Conservation (phyloP, 64 coral and sea anemone genomes). For the Orbicella faveolata region DNA sequence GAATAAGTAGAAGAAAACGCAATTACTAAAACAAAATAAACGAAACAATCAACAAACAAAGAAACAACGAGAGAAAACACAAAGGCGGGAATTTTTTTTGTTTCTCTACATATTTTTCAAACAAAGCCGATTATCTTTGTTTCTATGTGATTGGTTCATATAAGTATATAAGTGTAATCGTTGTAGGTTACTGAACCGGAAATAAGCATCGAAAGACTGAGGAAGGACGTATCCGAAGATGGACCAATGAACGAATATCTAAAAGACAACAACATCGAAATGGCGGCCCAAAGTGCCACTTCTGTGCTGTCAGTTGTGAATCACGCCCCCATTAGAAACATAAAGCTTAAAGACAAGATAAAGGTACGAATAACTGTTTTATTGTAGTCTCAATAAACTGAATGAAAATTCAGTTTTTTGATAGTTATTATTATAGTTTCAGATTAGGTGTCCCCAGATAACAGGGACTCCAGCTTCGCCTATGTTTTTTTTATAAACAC, state of each 20-base stretch:
- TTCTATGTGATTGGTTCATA: neutral
- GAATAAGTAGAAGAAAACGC: too few species aligned
- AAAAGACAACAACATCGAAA: constrained; percentile 60
- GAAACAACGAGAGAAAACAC: too few species aligned
- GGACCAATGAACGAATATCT: constrained; percentile 72
- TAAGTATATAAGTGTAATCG: neutral
- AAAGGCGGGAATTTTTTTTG: too few species aligned
- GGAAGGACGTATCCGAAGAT: constrained; percentile 23
- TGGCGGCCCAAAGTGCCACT: constrained; percentile 78
- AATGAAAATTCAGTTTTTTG: too few species aligned
- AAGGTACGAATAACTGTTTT: constrained; percentile 16
- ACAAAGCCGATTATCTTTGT: too few species aligned
- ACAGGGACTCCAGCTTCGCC: too few species aligned
- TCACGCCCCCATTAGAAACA: constrained; percentile 27
- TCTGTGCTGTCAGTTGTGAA: constrained; percentile 83
- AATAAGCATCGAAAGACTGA: constrained; percentile 1
- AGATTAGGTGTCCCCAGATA: too few species aligned
- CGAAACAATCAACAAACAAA: too few species aligned
- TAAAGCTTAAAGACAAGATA: constrained; percentile 49
- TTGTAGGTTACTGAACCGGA: constrained; percentile 64
- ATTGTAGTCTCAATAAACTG: neutral
- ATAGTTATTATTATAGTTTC: too few species aligned
- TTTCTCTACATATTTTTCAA: too few species aligned
- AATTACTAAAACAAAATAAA: too few species aligned
- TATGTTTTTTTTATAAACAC: too few species aligned